Evolutionary conservation across 2,888 invertebrate species (phyloP), one percentile per base, ranked within the genome.

Genomic region (Mactromeris polynyma): DNA sequence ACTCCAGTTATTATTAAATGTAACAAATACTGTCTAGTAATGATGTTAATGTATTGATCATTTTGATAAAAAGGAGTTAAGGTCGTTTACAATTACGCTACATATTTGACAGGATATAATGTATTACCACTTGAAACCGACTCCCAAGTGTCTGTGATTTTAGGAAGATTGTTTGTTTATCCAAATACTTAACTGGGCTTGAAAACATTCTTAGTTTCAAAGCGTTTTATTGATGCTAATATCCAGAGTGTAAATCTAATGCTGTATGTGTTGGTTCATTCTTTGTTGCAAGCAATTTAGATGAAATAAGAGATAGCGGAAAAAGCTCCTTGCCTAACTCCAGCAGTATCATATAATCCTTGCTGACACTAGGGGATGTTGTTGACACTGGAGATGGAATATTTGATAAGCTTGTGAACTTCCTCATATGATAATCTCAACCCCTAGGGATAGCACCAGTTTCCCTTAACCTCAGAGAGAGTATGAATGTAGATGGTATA

Each of bases 341-440:
- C 36, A 73, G 33, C 33, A 33, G 36, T 33, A 36, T 73, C 73
- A 36, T 73, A 14, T 73, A 73, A 73, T 73, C 73, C 73, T 33
- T 33, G 31, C 73, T 19, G 31, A 73, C 73, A 73, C 36, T 19
- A 73, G 33, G 73, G 73, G 73, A 73, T 73, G 73, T 9, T 73
- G 73, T 73, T 73, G 73, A 73, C 73, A 73, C 73, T 73, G 2
- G 36, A 73, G 73, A 73, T 73, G 33, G 73, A 36, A 73, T 33
- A 73, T 33, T 73, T 36, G 73, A 73, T 73, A 73, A 73, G 73
- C 19, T 73, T 33, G 73, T 73, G 36, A 36, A 73, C 33, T 73
- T 33, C 33, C 73, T 73, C 33, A 19, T 69, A 69, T 64, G 58
- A 64, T 64, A n/a, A 64, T 64, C n/a, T 64, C 9, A n/a, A 64